Evolutionary conservation across 2,797 vertebrate species (phyloP), one percentile per base, ranked within the genome.

Genomic region (Phyllotis vaccarum): DNA sequence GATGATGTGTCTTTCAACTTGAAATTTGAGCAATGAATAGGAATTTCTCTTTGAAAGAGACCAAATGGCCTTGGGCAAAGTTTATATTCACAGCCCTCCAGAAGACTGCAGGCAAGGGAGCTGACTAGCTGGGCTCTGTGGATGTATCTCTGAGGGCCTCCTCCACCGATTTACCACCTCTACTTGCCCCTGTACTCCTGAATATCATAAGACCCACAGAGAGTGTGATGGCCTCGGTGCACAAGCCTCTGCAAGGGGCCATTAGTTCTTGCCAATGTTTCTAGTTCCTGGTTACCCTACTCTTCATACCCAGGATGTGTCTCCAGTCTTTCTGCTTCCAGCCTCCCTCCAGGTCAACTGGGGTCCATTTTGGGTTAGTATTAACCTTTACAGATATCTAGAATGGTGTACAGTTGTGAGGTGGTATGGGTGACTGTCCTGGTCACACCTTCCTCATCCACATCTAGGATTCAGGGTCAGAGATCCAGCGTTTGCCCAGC

Each of bases 171-270:
- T 0, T 5, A 9, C 31, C 24, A 2, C 14, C 58, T 43, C n/a
- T 43, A 24, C 21, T 24, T 52, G 40, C 12, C 68, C 9, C 11
- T 34, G n/a, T 21, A 1, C 17, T 87, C 12, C 74, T 12, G 29
- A 72, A 22, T 14, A 24, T 1, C 0, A 0, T 1, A 43, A 49
- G 37, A 56, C 37, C 8, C 2, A 0, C 46, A 8, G 82, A 76
- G 0, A 0, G n/a, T 0, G 0, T 4, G 9, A 27, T 0, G 2
- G 29, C n/a, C 91, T 54, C 22, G n/a, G 24, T 0, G 9, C 29
- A 24, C 2, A 37, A 24, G 31, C 2, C 9, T 31, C 34, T 13
- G 5, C 0, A 8, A 46, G 31, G n/a, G 68, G 34, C 54, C 56
- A 7, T 2, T 13, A 40, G 81, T n/a, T 8, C 17, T 74, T 3